Base-by-base conservation (phyloP, 1,140 invertebrate genomes). In the Sinonovacula constricta region DNA sequence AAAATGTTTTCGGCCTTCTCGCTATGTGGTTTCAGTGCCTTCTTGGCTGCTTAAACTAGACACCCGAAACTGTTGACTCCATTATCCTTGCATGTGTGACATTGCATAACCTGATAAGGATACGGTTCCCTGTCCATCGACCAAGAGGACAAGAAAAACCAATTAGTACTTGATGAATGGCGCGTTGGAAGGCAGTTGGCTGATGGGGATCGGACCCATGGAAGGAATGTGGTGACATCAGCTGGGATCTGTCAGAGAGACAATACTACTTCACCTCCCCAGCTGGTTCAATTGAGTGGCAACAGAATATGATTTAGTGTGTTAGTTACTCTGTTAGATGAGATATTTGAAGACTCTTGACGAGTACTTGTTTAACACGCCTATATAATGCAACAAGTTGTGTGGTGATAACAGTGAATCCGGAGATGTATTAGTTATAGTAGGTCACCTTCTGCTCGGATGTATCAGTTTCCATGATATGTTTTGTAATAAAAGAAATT, bases 1-100 rank as follows among this genome's bases (percentile, higher is more conserved):
- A 90, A 81, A 89, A 88, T 82, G 79, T 84, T 30, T 90, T 90
- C 84, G 87, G 71, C 33, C 75, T 80, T 45, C 45, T 76, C 31
- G n/a, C n/a, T n/a, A n/a, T n/a, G n/a, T n/a, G n/a, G n/a, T n/a
- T n/a, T n/a, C n/a, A n/a, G n/a, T n/a, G n/a, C n/a, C n/a, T n/a
- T n/a, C n/a, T n/a, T n/a, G n/a, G n/a, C n/a, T n/a, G n/a, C n/a
- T n/a, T n/a, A 72, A n/a, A n/a, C n/a, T n/a, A n/a, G n/a, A n/a
- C n/a, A n/a, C n/a, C n/a, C n/a, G n/a, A n/a, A n/a, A n/a, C n/a
- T n/a, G n/a, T n/a, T n/a, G n/a, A n/a, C n/a, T n/a, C n/a, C n/a
- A n/a, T n/a, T n/a, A n/a, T n/a, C n/a, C n/a, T n/a, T n/a, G n/a
- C n/a, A n/a, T n/a, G n/a, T n/a, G n/a, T n/a, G n/a, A n/a, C n/a